Conservation (phyloP, 2,113 vertebrate genomes). For the Physeter macrocephalus region DNA sequence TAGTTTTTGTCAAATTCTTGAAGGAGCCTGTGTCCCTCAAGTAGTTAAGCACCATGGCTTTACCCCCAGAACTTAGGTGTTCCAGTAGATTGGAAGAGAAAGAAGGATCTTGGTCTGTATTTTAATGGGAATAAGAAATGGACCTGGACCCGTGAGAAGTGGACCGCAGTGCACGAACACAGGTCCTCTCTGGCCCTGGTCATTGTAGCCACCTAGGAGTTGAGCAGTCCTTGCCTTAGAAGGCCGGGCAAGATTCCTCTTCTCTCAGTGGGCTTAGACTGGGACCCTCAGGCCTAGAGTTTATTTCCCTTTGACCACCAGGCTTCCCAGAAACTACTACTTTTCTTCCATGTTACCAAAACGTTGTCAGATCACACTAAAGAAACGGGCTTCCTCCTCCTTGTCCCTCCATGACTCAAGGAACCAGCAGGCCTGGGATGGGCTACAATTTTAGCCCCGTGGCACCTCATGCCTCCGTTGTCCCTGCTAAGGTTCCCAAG, state of each 20-base stretch:
- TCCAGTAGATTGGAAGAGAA: background rate
- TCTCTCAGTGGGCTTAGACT: background rate
- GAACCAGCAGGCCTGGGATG: background rate
- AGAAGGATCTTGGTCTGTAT: background rate
- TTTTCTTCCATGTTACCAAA: background rate
- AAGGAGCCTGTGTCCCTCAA: background rate
- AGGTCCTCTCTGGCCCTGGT: background rate
- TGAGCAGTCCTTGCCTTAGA: background rate
- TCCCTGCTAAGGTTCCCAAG: background rate
- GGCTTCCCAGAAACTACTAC: background rate
- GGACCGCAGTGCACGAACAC: background rate
- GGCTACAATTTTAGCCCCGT: background rate
- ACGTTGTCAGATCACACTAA: background rate
- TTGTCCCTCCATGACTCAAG: background rate
- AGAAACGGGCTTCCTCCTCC: background rate
- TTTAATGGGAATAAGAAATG: background rate
- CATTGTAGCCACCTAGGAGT: background rate
- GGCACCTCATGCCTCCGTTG: background rate
- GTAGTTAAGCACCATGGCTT: background rate
- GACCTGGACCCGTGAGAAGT: background rate
- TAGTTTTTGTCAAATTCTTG: background rate
- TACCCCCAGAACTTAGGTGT: background rate
- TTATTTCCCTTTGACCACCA: background rate
- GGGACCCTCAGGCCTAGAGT: background rate
- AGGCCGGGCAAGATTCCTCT: background rate